Base-by-base conservation (phyloP, 2,797 vertebrate species). In the Lycodopsis pacificus region DNA sequence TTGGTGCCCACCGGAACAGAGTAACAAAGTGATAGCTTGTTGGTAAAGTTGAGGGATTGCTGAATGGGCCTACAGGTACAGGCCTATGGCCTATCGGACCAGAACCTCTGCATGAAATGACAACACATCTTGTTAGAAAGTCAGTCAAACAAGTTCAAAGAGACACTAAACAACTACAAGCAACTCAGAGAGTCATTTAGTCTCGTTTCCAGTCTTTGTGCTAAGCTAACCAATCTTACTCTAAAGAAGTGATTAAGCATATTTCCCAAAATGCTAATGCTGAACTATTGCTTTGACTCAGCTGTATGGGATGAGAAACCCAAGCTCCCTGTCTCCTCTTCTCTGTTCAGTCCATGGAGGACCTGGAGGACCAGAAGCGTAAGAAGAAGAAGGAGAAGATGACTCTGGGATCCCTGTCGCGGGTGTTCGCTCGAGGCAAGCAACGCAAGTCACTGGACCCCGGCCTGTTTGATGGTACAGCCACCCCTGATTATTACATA, bases 331-430 rank as follows among this genome's bases (percentile, higher is more conserved):
- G 19, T 86, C 59, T 83, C 59, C 62, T 79, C 48, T 25, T 12
- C 25, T 36, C 46, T 14, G 5, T 76, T 0, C 92, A 99, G 98
- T 99, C 98, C 92, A 97, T 99, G 96, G 98, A 99, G 94, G 98
- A 99, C 85, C 96, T 99, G 90, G 97, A 99, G 94, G 98, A 99
- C 94, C 98, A 99, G 95, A 99, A 98, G 94, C 95, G 97, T 95
- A 99, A 98, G 95, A 99, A 99, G 95, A 99, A 99, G 94, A 99
- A 99, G 93, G 98, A 99, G 93, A 99, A 99, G 94, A 97, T 99
- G 96, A 97, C 96, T 68, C 96, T 99, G 9, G 97, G 98, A 81
- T 99, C 98, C 77, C 96, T 99, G 91, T 99, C 98, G 8, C 95
- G 98, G 63, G 98, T 99, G 65, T 99, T 99, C 46, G 96, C 97